Evolutionary conservation across 2,888 invertebrate genomes (phyloP), one percentile per base, ranked within the genome.

Genomic region (Stratiomys singularior): DNA sequence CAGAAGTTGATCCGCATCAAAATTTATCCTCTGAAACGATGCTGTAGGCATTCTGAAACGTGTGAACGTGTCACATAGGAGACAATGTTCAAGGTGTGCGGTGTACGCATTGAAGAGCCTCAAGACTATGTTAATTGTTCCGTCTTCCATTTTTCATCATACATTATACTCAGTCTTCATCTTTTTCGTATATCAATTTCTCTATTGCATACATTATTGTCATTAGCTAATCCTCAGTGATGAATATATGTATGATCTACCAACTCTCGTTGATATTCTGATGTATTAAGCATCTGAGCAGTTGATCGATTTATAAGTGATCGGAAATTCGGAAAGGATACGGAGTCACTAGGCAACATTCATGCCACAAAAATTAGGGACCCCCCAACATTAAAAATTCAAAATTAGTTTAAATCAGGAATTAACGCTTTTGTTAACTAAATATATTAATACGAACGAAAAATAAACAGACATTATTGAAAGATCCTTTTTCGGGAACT

Each of bases 41-140:
- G 71, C 71, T 71, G 71, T 71, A 47, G 71, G 52, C 72, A 56
- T 56, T 27, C 30, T 27, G 18, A 56, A 72, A 72, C 72, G 72
- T 72, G 72, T 72, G 72, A 72, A 72, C 72, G 30, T 52, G 72
- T 52, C 56, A 46, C 56, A 30, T 30, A 27, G n/a, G 15, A 15
- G 69, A n/a, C 1, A 30, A 18, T 47, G 28, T 28, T 56, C 72
- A 56, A 52, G 56, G 72, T 72, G 72, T 72, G 72, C 30, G 72
- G 56, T 56, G 21, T 56, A 56, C n/a, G 52, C 56, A n/a, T 9
- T 56, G 28, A 52, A 47, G 23, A 56, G 30, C 52, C 30, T 56
- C 27, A 72, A 28, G 18, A 13, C 56, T n/a, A 30, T 28, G 7
- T 15, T 27, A 72, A 56, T 56, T 27, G 18, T 4, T 28, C n/a